Conservation (phyloP, 2,888 invertebrate genomes). For the Adelognathus sp. region DNA sequence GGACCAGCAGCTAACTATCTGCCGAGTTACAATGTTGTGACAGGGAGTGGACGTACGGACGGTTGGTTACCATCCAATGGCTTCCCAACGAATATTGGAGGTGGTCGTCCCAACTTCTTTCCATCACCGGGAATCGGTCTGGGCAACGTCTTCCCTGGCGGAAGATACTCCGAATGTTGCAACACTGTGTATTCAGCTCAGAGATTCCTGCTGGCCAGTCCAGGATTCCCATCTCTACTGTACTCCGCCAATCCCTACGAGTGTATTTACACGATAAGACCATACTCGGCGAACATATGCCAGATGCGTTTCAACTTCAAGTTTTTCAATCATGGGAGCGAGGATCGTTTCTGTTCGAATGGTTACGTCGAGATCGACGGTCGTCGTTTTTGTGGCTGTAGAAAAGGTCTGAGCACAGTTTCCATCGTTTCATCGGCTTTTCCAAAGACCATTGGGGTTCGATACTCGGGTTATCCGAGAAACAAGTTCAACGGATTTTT, state of each 20-base stretch:
- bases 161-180: conserved; percentile 67
- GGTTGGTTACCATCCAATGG: conserved; percentile 16
- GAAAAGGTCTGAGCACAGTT: conserved; percentile 79
- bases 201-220: conserved; percentile 83
- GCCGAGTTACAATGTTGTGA: not conserved
- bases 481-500: conserved; percentile 82
- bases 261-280: conserved; percentile 82
- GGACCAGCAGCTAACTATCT: conserved; percentile 33
- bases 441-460: conserved; percentile 81
- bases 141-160: not conserved
- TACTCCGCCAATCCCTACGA: conserved; percentile 71
- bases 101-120: conserved; percentile 5
- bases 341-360: conserved; percentile 79
- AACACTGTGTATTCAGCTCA: conserved; percentile 58
- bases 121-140: conserved; percentile 5
- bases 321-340: conserved; percentile 82
- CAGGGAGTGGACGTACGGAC: not conserved
- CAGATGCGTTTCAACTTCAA: conserved; percentile 83
- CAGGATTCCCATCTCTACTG: conserved; percentile 82
- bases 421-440: conserved; percentile 62
- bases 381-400: conserved; percentile 84
- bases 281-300: conserved; percentile 81
- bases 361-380: conserved; percentile 84
- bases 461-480: conserved; percentile 79
- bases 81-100: not conserved